Base-by-base conservation (phyloP, 2,888 invertebrate species). In the Trichogramma dendrolimi region DNA sequence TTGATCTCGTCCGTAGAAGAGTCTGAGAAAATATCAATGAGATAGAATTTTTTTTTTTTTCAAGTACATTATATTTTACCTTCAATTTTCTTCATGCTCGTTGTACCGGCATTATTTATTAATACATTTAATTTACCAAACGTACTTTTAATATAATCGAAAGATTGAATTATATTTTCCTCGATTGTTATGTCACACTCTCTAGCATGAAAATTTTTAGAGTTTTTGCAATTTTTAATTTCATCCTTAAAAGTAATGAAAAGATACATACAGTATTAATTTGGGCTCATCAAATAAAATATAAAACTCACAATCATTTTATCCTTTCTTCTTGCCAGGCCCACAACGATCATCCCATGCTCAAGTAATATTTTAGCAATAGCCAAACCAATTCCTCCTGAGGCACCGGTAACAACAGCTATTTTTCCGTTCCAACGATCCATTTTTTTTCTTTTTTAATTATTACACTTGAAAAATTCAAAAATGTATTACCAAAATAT, bases 331-430 rank as follows among this genome's bases (percentile, higher is more conserved):
- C 84, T 75, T 0, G 83, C 83, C 64, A 85, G 75, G 0, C 83
- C 85, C 0, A 84, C 79, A 0, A 86, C 86, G 50, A 78, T 79
- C 72, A 82, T 73, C 1, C 85, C 86, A 4, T 79, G 73, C 55
- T 79, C 74, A 0, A 81, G 75, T 44, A 85, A 73, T 57, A 79
- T 76, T 65, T 75, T 71, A 1, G 78, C 77, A 11, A 82, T 79
- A 4, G 80, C 81, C 1, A 81, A 81, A 7, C 85, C 87, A 55
- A 87, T 86, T 4, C 87, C 87, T 0, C 82, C 78, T 70, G 86
- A 86, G 6, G 85, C 85, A 4, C 87, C 87, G 1, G 86, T 87
- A 47, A 87, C 85, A 41, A 87, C 82, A 0, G 86, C 87, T 0
- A 85, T 81, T 70, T 83, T 83, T 67, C 84, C 85, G 4, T 70